These are phyloP conservation scores for Umimayanthus kanabou DNA, from an alignment of 92 coral and sea anemone genomes.

Conservation along the genomic window DNA sequence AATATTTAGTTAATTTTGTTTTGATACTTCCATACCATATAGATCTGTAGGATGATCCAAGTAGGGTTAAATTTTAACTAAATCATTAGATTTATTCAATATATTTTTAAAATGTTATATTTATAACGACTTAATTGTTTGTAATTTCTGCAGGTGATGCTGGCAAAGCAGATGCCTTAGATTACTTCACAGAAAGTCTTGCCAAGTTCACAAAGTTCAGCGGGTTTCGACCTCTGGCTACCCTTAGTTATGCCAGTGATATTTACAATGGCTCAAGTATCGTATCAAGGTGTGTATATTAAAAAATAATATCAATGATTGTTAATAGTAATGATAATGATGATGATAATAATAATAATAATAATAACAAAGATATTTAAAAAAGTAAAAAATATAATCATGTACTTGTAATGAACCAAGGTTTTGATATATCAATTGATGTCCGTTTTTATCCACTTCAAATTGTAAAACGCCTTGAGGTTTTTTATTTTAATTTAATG, in stretches of 20 bases:
- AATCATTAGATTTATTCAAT: too few species aligned
- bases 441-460: too few species aligned
- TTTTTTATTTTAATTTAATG: too few species aligned
- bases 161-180: constrained; percentile 78
- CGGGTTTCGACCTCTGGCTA: constrained; percentile 93
- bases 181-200: constrained; percentile 94
- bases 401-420: not conserved
- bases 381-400: not conserved
- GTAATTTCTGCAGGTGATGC: constrained; percentile 60
- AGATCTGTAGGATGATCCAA: too few species aligned
- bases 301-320: not conserved
- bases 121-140: not conserved
- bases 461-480: too few species aligned
- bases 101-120: not conserved
- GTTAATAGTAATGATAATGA: too few species aligned
- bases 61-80: too few species aligned
- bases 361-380: too few species aligned
- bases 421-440: too few species aligned
- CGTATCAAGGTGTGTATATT: constrained; percentile 78
- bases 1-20: too few species aligned
- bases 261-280: constrained; percentile 94
- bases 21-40: too few species aligned
- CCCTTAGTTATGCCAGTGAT: constrained; percentile 96
- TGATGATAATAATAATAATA: too few species aligned
- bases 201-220: constrained; percentile 96